Percentiles rank a stretch among this genome's conserved stretches.
These are phyloP conservation scores for Strix uralensis DNA, from an alignment of 2,113 vertebrate species.

Conservation along the genomic window DNA sequence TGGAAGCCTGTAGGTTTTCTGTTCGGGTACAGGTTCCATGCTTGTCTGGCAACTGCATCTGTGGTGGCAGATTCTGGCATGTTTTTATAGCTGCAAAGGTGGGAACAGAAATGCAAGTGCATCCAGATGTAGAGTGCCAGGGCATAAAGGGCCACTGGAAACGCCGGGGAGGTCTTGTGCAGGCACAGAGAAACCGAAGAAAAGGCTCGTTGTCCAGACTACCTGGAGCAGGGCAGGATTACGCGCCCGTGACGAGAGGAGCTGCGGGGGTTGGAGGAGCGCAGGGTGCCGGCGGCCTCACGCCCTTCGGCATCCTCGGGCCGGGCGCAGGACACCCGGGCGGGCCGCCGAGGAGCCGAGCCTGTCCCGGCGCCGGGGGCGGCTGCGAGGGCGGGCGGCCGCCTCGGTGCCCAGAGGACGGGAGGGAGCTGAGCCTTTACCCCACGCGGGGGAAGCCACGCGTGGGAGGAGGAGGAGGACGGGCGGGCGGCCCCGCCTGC, in stretches of 20 bases:
- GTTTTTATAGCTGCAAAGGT: neutral
- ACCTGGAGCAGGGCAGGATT: neutral
- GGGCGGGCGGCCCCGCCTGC: too few species aligned
- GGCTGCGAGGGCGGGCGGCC: neutral
- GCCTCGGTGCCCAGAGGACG: neutral
- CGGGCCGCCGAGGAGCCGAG: neutral
- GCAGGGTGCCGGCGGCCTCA: neutral
- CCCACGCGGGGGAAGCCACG: too few species aligned
- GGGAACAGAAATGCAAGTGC: neutral
- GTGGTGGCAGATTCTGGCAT: neutral
- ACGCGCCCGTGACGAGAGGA: fast-evolving
- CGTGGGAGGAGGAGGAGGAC: too few species aligned
- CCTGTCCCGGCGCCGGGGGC: neutral
- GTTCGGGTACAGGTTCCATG: neutral
- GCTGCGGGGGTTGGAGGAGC: neutral
- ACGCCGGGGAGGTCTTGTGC: fast-evolving
- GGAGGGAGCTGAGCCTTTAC: too few species aligned
- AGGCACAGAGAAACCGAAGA: neutral
- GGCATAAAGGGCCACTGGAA: neutral
- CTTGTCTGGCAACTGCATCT: neutral
- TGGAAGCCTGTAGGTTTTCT: neutral
- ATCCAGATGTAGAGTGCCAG: neutral
- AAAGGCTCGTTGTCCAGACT: neutral
- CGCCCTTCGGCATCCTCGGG: neutral
- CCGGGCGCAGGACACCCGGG: neutral